Evolutionary conservation across 1,140 invertebrate species (phyloP).

Genomic region (Trichonephila clavipes): DNA sequence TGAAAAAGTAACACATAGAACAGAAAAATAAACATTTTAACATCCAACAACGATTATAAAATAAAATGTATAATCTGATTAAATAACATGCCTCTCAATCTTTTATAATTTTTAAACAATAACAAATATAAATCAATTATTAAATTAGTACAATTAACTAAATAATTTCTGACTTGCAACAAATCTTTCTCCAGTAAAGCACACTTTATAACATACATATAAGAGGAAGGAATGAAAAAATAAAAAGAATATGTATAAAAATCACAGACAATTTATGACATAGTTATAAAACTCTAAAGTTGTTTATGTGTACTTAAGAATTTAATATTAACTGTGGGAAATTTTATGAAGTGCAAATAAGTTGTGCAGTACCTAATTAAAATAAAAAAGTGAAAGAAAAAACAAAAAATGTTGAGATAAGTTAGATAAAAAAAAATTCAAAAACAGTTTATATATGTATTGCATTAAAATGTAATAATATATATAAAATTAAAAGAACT

Average conservation of each 20-base stretch:
- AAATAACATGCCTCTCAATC: background rate
- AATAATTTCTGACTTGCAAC: background rate
- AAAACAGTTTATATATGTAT: no score
- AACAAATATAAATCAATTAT: background rate
- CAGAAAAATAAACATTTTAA: background rate
- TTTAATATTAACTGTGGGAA: no score
- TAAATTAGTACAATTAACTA: background rate
- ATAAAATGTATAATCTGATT: background rate
- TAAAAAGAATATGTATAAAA: constrained; percentile 1
- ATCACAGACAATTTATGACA: background rate
- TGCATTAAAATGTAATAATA: no score
- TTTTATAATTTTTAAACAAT: constrained; percentile 3
- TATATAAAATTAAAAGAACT: no score
- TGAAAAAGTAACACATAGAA: background rate
- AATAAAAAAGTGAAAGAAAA: no score
- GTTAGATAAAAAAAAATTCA: no score
- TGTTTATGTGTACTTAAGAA: no score
- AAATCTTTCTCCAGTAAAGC: background rate
- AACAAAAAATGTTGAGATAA: no score
- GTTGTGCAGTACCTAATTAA: no score
- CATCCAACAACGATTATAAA: background rate
- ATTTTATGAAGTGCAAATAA: no score
- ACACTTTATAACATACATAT: background rate
- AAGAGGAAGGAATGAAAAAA: background rate
- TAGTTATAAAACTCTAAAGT: no score